Conservation (phyloP, 2,797 vertebrate genomes). For the Acipenser oxyrinchus region DNA sequence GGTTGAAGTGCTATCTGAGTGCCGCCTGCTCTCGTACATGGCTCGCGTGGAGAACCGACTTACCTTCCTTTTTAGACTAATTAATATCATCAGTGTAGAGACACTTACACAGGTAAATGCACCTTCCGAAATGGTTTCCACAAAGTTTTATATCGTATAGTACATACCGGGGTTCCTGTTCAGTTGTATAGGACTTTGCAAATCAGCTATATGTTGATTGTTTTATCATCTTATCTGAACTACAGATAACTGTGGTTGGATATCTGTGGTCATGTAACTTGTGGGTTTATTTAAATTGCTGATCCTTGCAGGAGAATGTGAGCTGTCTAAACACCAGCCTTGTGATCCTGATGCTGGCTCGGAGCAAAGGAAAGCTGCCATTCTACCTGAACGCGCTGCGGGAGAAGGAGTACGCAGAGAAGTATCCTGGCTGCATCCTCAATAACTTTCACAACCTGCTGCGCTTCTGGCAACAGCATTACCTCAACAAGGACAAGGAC, state of each 20-base stretch:
- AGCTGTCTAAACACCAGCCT: slow-evolving; percentile 97
- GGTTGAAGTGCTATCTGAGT: slow-evolving; percentile 88
- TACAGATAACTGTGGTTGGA: no score
- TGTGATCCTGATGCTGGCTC: slow-evolving; percentile 92
- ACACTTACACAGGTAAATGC: slow-evolving; percentile 84
- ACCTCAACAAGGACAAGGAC: slow-evolving; percentile 99
- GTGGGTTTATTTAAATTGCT: neutral
- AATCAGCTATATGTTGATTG: no score
- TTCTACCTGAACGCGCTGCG: slow-evolving; percentile 86
- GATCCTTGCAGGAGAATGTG: slow-evolving; percentile 76
- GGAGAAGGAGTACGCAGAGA: slow-evolving; percentile 89
- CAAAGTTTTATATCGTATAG: no score
- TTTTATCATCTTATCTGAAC: no score
- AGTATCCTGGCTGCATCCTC: slow-evolving; percentile 92
- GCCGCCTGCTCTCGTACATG: slow-evolving; percentile 89
- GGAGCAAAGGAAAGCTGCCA: slow-evolving; percentile 84
- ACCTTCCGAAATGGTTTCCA: no score
- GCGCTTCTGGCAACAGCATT: slow-evolving; percentile 97
- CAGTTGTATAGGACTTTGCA: no score
- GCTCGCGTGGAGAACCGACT: slow-evolving; percentile 88
- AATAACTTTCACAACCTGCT: slow-evolving; percentile 97
- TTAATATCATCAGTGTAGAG: slow-evolving; percentile 97
- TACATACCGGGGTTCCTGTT: no score
- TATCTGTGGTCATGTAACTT: no score
- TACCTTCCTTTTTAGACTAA: slow-evolving; percentile 89